Conservation (phyloP, 2,113 vertebrate species). For the Ornithorhynchus anatinus region DNA sequence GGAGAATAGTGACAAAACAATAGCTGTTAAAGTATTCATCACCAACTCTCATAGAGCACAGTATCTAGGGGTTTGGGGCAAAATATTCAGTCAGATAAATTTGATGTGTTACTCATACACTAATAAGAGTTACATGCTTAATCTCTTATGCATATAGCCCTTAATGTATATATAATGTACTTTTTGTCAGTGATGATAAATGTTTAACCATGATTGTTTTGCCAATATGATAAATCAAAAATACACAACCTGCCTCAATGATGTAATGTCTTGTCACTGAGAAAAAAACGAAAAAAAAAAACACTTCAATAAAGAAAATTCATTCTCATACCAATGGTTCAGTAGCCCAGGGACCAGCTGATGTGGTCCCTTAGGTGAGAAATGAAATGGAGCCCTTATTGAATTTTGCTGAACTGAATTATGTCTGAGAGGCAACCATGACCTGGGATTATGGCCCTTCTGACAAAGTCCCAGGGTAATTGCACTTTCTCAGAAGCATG, state of each 20-base stretch:
- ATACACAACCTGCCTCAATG: not conserved
- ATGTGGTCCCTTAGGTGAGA: too few relatives aligned
- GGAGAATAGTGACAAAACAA: too few relatives aligned
- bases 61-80: not conserved
- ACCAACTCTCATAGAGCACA: not conserved
- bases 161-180: not conserved
- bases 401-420: too few relatives aligned
- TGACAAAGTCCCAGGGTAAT: too few relatives aligned
- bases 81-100: not conserved
- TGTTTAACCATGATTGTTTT: not conserved
- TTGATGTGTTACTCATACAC: not conserved
- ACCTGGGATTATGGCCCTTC: too few relatives aligned
- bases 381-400: too few relatives aligned
- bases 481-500: too few relatives aligned
- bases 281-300: not conserved
- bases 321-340: too few relatives aligned
- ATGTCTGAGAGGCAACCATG: too few relatives aligned
- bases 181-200: conserved; percentile 5
- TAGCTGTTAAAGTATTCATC: not conserved
- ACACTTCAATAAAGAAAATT: not conserved
- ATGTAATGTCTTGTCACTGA: not conserved
- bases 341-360: too few relatives aligned
- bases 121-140: not conserved
- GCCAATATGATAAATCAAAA: not conserved
- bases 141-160: not conserved